Conservation (phyloP, 1,140 invertebrate species). For the Paracyclopina nana region DNA sequence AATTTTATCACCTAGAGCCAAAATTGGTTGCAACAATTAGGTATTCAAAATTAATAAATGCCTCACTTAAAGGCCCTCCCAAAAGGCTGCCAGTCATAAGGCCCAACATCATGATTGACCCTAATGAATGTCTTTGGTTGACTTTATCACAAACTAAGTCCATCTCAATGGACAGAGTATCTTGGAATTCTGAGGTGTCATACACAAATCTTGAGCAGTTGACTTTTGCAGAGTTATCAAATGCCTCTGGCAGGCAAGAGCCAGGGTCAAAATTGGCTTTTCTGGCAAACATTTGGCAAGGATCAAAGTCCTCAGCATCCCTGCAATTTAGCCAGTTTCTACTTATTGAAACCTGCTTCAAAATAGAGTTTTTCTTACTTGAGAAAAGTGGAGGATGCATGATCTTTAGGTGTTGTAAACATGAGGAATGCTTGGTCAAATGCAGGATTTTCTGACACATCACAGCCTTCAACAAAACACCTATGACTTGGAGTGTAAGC, state of each 20-base stretch:
- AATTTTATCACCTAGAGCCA: background rate
- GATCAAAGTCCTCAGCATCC: too few relatives aligned
- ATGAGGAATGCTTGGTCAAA: background rate
- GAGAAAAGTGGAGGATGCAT: background rate
- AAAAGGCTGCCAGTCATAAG: background rate
- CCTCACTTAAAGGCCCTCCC: background rate
- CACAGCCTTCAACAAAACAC: background rate
- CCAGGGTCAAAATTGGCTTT: too few relatives aligned
- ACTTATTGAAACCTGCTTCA: too few relatives aligned
- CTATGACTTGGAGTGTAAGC: background rate
- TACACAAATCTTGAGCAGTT: background rate
- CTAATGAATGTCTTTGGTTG: background rate
- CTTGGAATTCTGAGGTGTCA: background rate
- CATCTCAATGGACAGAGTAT: background rate
- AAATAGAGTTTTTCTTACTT: background rate
- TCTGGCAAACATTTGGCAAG: too few relatives aligned
- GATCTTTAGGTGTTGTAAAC: background rate
- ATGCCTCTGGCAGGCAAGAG: too few relatives aligned
- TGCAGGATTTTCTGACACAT: background rate
- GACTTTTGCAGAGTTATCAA: too few relatives aligned
- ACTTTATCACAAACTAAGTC: slow-evolving; percentile 1
- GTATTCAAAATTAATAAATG: background rate
- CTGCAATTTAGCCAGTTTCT: too few relatives aligned
- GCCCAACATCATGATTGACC: background rate
- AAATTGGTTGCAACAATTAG: background rate